phyloP scores from a whole-genome alignment of 2,888 invertebrate species.

The Himalopsyche tibetana region DNA sequence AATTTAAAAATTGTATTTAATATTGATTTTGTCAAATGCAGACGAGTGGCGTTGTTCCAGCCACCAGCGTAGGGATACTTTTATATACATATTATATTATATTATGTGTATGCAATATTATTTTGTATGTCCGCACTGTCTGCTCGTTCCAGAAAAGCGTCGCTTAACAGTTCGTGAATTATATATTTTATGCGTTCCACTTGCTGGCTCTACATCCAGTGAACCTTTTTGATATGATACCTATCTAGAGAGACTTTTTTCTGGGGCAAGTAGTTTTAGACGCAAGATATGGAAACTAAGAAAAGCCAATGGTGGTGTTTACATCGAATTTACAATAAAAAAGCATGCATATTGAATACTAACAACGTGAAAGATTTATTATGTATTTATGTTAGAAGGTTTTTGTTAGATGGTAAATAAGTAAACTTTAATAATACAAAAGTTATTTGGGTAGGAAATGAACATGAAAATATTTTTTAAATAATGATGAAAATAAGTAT shows the following conservation, averaged over 20 bases:
- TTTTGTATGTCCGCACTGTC: conserved; percentile 27
- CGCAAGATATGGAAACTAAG: conserved; percentile 3
- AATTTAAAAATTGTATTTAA: too few relatives aligned
- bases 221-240: conserved; percentile 35
- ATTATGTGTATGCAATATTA: not conserved
- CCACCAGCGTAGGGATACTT: not conserved
- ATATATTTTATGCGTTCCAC: conserved; percentile 59
- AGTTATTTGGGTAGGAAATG: too few relatives aligned
- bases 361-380: too few relatives aligned
- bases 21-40: not conserved
- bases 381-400: too few relatives aligned
- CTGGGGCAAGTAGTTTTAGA: not conserved
- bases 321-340: not conserved
- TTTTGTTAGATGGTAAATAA: too few relatives aligned
- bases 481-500: not conserved
- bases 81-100: not conserved
- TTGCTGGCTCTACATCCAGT: conserved; percentile 45
- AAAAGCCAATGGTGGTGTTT: not conserved
- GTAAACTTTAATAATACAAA: too few relatives aligned
- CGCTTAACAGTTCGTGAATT: conserved; percentile 61
- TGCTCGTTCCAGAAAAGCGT: conserved; percentile 50
- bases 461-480: not conserved
- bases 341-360: too few relatives aligned
- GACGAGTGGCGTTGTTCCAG: not conserved
- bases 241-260: not conserved